phyloP scores from a whole-genome alignment of 2,888 invertebrate species.

The Operophtera brumata region DNA sequence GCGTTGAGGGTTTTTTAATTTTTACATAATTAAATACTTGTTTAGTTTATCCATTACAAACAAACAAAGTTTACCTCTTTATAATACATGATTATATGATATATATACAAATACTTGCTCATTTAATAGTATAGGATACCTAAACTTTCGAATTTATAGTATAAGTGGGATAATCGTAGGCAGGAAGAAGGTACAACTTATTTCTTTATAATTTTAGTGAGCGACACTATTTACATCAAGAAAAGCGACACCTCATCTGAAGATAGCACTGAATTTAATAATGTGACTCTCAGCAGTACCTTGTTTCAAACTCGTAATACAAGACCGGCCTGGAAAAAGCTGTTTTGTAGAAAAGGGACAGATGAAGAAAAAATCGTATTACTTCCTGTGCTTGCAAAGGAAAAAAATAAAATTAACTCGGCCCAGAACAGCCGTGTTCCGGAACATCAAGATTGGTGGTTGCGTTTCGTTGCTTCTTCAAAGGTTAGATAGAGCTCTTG shows the following conservation, averaged over 20 bases:
- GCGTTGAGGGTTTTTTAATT: too few species aligned
- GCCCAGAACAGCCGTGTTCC: conserved; percentile 21
- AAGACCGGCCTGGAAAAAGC: conserved; percentile 40
- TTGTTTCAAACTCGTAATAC: conserved; percentile 33
- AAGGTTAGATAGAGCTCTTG: conserved; percentile 33
- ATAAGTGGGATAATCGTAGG: too few species aligned
- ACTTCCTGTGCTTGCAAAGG: conserved; percentile 49
- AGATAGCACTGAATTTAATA: conserved; percentile 15
- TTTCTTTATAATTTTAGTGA: conserved; percentile 31
- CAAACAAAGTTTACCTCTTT: too few species aligned
- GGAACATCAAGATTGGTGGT: conserved; percentile 61
- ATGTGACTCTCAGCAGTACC: conserved; percentile 16
- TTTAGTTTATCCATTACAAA: too few species aligned
- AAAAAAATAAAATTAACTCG: conserved; percentile 32
- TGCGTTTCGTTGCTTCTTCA: conserved; percentile 50
- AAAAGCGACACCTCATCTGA: conserved; percentile 23
- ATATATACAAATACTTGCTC: too few species aligned
- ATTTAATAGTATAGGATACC: too few species aligned
- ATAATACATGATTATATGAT: too few species aligned
- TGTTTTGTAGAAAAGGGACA: conserved; percentile 42
- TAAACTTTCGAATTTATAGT: too few species aligned
- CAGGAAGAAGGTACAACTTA: too few species aligned
- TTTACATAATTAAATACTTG: too few species aligned
- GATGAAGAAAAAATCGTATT: conserved; percentile 56
- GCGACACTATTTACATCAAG: conserved; percentile 37